Conservation (phyloP, 2,113 vertebrate genomes). For the Micronisus gabar region DNA sequence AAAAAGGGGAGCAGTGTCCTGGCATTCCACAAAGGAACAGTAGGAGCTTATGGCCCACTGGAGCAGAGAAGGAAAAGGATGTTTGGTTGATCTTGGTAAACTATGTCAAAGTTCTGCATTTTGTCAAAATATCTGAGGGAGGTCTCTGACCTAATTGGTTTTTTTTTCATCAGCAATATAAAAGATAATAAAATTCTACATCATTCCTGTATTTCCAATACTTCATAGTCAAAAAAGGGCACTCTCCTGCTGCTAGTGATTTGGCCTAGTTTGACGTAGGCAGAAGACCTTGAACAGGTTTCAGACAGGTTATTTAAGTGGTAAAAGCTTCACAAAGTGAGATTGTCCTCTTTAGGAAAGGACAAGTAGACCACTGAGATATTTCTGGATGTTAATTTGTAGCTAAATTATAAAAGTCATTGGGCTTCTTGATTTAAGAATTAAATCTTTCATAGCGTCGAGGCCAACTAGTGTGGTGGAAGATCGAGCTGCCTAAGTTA, state of each 20-base stretch:
- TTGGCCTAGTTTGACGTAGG: background rate
- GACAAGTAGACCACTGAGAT: background rate
- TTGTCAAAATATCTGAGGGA: background rate
- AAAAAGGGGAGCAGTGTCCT: background rate
- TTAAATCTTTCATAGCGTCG: background rate
- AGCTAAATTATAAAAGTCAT: background rate
- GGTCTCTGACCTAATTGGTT: background rate
- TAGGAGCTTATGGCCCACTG: background rate
- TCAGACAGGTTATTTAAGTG: background rate
- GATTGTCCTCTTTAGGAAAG: background rate
- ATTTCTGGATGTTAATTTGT: constrained; percentile 8
- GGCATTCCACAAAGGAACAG: background rate
- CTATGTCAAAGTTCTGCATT: background rate
- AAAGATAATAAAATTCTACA: background rate
- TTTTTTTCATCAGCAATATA: background rate
- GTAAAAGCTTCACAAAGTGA: background rate
- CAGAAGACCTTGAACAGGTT: background rate
- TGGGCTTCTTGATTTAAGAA: background rate
- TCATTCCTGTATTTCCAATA: background rate
- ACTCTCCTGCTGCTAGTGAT: background rate
- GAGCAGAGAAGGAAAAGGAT: background rate
- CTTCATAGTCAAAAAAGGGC: background rate
- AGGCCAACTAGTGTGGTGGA: background rate
- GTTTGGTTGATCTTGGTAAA: background rate
- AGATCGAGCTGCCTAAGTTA: background rate